Conservation (phyloP, 2,113 vertebrate species). For the Fukomys damarensis region DNA sequence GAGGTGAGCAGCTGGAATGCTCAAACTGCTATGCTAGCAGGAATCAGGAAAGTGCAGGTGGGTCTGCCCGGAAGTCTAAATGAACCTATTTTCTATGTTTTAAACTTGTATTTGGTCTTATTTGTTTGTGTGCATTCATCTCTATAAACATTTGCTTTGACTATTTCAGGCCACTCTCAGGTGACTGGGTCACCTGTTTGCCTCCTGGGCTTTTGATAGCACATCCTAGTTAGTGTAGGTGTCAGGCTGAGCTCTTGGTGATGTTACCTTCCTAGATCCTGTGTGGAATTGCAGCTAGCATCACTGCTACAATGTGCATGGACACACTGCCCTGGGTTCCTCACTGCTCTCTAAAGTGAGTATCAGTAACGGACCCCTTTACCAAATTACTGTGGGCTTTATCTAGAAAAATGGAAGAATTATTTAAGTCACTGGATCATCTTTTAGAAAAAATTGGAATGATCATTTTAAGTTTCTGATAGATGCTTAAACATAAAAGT, state of each 20-base stretch:
- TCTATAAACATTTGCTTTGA: background rate
- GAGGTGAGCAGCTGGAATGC: background rate
- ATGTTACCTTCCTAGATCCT: rapidly evolving
- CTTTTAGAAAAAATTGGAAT: background rate
- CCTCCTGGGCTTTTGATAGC: background rate
- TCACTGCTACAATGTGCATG: background rate
- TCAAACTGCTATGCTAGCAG: background rate
- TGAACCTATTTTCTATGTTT: background rate
- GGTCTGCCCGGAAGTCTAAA: background rate
- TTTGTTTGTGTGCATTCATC: background rate
- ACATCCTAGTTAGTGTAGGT: no score
- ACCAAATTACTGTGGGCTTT: background rate
- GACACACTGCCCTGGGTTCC: background rate
- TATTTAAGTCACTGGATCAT: background rate
- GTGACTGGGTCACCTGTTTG: background rate
- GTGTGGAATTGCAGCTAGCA: no score
- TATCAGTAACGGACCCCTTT: background rate
- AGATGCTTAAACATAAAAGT: background rate
- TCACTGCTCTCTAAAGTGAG: background rate
- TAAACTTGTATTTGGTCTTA: background rate
- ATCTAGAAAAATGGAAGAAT: background rate
- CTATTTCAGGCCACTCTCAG: background rate
- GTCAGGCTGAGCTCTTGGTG: no score
- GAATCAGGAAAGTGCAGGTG: background rate
- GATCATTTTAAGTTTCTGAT: background rate